phyloP scores from a whole-genome alignment of 2,113 vertebrate genomes.

The Riparia riparia region DNA sequence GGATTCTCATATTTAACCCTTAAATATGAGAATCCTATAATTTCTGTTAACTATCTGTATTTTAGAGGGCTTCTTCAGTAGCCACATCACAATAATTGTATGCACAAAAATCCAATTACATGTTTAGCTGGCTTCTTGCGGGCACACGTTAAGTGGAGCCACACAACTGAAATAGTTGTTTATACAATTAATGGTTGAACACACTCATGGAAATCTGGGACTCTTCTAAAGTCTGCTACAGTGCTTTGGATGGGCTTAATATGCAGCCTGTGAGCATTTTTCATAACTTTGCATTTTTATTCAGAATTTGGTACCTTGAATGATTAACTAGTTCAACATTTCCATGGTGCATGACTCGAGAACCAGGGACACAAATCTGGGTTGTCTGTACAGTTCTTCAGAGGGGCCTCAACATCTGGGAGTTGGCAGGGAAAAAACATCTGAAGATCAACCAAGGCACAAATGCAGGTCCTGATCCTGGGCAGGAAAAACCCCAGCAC shows the following conservation, averaged over 20 bases:
- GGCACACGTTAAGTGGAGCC: not conserved
- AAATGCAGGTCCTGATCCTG: not conserved
- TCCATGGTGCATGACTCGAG: rapidly evolving
- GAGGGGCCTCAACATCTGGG: not conserved
- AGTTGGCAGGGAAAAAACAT: not conserved
- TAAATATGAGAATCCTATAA: not conserved
- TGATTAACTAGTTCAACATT: not conserved
- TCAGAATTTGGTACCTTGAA: not conserved
- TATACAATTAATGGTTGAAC: not conserved
- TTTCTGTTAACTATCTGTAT: not conserved
- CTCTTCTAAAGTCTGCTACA: not conserved
- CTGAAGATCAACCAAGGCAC: not conserved
- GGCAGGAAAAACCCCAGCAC: not conserved
- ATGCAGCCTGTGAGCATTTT: not conserved
- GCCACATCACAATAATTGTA: not conserved
- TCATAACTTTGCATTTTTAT: not conserved
- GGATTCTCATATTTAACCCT: not conserved
- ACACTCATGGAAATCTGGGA: not conserved
- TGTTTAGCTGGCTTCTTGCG: not conserved
- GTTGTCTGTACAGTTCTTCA: not conserved
- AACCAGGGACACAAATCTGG: not conserved
- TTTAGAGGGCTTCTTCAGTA: not conserved
- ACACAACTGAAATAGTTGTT: constrained; percentile 35
- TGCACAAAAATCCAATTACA: constrained; percentile 25
- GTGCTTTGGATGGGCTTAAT: not conserved